Base-by-base conservation (phyloP, 2,797 vertebrate genomes). In the Characodon lateralis region DNA sequence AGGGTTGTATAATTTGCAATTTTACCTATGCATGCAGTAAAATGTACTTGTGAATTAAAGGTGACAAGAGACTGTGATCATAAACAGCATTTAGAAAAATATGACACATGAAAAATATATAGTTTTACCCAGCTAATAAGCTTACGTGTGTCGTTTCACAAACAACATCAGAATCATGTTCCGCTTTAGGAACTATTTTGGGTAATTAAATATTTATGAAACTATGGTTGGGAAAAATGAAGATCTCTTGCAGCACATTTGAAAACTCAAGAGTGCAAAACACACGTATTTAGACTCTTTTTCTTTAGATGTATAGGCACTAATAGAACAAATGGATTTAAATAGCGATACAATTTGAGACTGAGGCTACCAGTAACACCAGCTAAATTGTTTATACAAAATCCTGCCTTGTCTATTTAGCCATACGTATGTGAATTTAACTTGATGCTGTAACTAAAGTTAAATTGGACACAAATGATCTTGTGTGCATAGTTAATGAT, bases 31-130 rank as follows among this genome's bases (percentile, higher is more conserved):
- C 43, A 69, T 69, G 20, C 77, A 61, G 2, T 75, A 7, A 3
- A 31, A 72, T 28, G 24, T 71, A 50, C 35, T 46, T 78, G 59
- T 16, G 55, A 78, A 48, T 69, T 28, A 18, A 77, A 79, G 53
- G 71, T 50, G 53, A 39, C 3, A 69, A 48, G 71, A 24, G 16
- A 39, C 46, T 55, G 28, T 13, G 12, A 73, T 51, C 22, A 63
- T 16, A 69, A 46, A 69, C 66, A 69, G 41, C 7, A 5, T 69
- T 69, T 63, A 41, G n/a, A 80, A 59, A 77, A 77, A n/a, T 41
- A 41, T 65, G 28, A 35, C 10, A 51, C 43, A 70, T 70, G 5
- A 66, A 22, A 70, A 68, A 41, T 51, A 41, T 1, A 46, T 74
- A 41, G 70, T 22, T 35, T 71, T 35, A 1, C 28, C 31, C 0